Base-by-base conservation (phyloP, 2,113 vertebrate species). In the Athene cunicularia region DNA sequence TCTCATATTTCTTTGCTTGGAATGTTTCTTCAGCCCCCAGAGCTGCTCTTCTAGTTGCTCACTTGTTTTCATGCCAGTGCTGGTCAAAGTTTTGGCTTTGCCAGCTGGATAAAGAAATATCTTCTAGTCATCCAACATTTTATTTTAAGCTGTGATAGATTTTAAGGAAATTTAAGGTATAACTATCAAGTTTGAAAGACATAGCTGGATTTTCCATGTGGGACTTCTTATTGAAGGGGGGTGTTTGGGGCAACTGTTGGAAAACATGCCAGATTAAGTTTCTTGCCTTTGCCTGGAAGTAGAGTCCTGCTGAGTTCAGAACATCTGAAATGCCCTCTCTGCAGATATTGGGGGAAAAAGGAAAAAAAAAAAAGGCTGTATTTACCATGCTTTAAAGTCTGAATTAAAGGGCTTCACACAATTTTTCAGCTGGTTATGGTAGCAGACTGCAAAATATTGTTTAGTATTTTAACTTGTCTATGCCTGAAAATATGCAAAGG, bases 401-500 rank as follows among this genome's bases (percentile, higher is more conserved):
- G 49, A 80, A 68, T 86, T 87, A 73, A 91, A 79, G 58, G 56
- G 62, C 73, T 80, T 83, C 50, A 22, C 32, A 33, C 56, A 76
- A 27, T 75, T 53, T 94, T 95, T 87, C 32, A 93, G 27, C 70
- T 91, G 90, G 80, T 93, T 64, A 64, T 94, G 76, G 73, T 73
- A 45, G 83, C 66, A 91, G 77, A 67, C 60, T 91, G 86, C 43
- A 94, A 95, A 97, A 95, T 95, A 93, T 97, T 95, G 95, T 91
- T 95, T 88, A 79, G 76, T 96, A 88, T 96, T 95, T 94, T 73
- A 95, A 91, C 80, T 95, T 95, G 74, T 62, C 77, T 97, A 5
- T 97, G 89, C 63, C 87, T 95, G 86, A 96, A 97, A 97, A 95
- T 96, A 94, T 90, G 91, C 85, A 95, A 93, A 94, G 96, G 91